phyloP scores from a whole-genome alignment of 1,140 invertebrate genomes.

The Amyelois transitella region DNA sequence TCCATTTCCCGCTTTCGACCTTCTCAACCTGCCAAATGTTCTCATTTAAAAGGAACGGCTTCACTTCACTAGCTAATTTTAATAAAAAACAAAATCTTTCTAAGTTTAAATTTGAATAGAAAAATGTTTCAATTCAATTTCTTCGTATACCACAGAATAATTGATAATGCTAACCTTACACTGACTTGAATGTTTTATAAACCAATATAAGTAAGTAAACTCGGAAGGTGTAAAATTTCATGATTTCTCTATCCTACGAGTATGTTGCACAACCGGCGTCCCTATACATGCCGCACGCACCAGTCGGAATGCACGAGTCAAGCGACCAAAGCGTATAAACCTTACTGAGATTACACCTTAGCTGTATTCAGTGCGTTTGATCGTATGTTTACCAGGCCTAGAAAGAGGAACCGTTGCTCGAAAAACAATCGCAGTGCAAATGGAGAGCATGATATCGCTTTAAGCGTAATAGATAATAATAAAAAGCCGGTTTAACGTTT shows the following conservation, averaged over 20 bases:
- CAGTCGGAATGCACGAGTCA: constrained; percentile 68
- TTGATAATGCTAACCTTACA: too few relatives aligned
- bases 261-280: constrained; percentile 11
- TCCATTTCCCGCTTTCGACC: background rate
- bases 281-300: constrained; percentile 33
- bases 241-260: constrained; percentile 8
- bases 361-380: constrained; percentile 38
- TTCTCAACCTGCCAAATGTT: constrained; percentile 3
- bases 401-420: constrained; percentile 2
- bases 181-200: background rate
- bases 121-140: too few relatives aligned
- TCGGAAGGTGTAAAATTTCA: constrained; percentile 3
- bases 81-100: too few relatives aligned
- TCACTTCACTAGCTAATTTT: too few relatives aligned
- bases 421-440: background rate
- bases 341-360: constrained; percentile 63
- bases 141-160: too few relatives aligned
- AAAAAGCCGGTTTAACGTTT: background rate
- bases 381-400: constrained; percentile 11
- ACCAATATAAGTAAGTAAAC: background rate
- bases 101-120: too few relatives aligned
- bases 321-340: constrained; percentile 64
- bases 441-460: background rate
- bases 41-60: too few relatives aligned
- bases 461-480: background rate